Conservation (phyloP, 2,888 invertebrate genomes). For the Rhopalosiphum nymphaeae region DNA sequence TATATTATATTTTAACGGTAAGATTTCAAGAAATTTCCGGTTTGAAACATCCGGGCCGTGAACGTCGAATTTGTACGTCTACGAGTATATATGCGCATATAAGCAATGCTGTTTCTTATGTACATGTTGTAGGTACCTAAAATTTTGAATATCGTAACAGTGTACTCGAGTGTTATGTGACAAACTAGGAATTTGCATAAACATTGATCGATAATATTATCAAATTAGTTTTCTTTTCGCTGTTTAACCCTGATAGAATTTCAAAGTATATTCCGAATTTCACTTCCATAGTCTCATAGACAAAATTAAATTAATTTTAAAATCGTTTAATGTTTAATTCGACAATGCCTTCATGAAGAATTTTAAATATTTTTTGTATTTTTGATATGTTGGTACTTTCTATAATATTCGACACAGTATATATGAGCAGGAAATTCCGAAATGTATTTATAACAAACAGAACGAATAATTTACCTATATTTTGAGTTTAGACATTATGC, state of each 20-base stretch:
- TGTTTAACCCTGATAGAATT: neutral
- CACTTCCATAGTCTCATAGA: neutral
- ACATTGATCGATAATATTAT: neutral
- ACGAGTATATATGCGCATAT: neutral
- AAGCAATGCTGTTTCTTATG: neutral
- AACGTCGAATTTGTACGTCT: neutral
- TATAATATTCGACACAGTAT: neutral
- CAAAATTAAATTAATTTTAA: neutral
- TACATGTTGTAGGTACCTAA: neutral
- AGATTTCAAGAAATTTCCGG: neutral
- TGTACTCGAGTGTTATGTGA: neutral
- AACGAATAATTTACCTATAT: neutral
- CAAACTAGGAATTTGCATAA: neutral
- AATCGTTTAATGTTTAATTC: neutral
- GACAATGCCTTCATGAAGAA: neutral
- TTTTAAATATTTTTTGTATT: neutral
- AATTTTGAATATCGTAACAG: neutral
- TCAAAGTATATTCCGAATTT: neutral
- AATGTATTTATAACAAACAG: neutral
- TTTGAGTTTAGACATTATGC: neutral
- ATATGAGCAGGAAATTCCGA: neutral
- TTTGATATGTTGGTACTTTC: neutral
- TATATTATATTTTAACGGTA: neutral
- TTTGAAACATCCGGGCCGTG: constrained; percentile 11
- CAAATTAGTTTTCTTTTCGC: neutral